These are phyloP conservation scores for Belgica antarctica DNA, from an alignment of 2,888 invertebrate species.

Conservation along the genomic window DNA sequence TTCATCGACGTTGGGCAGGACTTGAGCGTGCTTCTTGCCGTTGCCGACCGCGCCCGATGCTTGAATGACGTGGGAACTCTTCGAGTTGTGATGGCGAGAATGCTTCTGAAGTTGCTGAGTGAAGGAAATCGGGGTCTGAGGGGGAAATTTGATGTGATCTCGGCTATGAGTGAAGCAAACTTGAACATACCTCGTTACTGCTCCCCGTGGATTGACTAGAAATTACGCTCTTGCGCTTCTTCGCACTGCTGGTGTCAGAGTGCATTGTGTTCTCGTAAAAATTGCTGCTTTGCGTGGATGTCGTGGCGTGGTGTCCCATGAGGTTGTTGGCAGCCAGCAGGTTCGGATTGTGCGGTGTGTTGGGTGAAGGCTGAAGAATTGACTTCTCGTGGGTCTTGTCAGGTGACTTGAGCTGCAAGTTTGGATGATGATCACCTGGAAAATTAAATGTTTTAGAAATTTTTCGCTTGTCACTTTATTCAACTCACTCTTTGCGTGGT, in stretches of 20 bases:
- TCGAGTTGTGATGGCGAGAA: conserved; percentile 49
- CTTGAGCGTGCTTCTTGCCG: conserved; percentile 53
- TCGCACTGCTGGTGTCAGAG: conserved; percentile 55
- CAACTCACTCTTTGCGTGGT: conserved; percentile 58
- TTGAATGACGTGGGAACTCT: conserved; percentile 46
- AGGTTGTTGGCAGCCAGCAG: conserved; percentile 49
- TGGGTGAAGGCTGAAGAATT: conserved; percentile 44
- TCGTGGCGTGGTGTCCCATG: conserved; percentile 52
- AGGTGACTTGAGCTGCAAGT: conserved; percentile 53
- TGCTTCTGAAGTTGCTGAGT: conserved; percentile 87
- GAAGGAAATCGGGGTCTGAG: conserved; percentile 73
- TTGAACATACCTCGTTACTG: conserved; percentile 53
- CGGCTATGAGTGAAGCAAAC: neutral
- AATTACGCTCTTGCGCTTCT: conserved; percentile 56
- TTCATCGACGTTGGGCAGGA: conserved; percentile 54
- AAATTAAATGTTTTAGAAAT: too few relatives aligned
- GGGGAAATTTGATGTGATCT: conserved; percentile 39
- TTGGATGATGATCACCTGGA: conserved; percentile 55
- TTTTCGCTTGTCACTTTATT: neutral
- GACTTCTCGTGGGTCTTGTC: conserved; percentile 51
- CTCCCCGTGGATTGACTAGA: conserved; percentile 57
- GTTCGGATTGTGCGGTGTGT: conserved; percentile 46
- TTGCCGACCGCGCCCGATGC: conserved; percentile 49
- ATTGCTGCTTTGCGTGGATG: conserved; percentile 55
- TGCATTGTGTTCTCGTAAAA: conserved; percentile 57